phyloP scores from a whole-genome alignment of 2,113 vertebrate species.

The Percopsis transmontana region DNA sequence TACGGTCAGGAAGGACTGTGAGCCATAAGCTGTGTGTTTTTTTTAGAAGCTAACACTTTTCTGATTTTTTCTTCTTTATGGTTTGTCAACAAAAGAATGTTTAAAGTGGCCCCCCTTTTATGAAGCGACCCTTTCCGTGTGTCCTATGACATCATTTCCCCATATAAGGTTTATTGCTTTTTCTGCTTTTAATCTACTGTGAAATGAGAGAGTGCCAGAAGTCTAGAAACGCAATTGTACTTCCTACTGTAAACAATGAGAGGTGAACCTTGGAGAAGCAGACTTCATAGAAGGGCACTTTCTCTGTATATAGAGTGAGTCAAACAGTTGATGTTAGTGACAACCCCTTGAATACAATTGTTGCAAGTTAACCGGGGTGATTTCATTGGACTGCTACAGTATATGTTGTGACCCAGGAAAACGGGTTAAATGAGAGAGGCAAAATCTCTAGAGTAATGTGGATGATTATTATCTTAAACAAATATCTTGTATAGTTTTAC shows the following conservation, averaged over 20 bases:
- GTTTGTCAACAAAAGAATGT: constrained; percentile 53
- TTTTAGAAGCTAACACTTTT: constrained; percentile 31
- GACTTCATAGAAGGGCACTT: constrained; percentile 1
- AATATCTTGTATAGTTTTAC: no score
- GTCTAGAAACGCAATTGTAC: constrained; percentile 35
- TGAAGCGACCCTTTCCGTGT: constrained; percentile 17
- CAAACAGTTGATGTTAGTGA: constrained; percentile 26
- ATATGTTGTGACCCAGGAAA: constrained; percentile 10
- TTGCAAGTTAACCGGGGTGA: constrained; percentile 8
- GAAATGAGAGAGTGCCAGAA: constrained; percentile 39
- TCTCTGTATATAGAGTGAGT: constrained; percentile 25
- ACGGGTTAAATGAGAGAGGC: no score
- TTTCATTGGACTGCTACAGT: constrained; percentile 25
- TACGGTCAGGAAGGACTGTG: constrained; percentile 32
- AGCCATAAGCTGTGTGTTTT: constrained; percentile 48
- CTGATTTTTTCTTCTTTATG: constrained; percentile 40
- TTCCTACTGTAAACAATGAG: constrained; percentile 53
- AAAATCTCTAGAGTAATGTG: no score
- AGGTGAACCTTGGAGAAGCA: constrained; percentile 25
- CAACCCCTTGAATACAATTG: constrained; percentile 27
- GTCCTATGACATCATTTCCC: constrained; percentile 52
- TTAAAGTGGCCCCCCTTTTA: constrained; percentile 29
- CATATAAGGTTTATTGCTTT: constrained; percentile 9
- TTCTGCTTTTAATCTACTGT: constrained; percentile 45
- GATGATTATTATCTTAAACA: no score